phyloP scores from a whole-genome alignment of 2,797 vertebrate species.

The Tarsius wallacei region DNA sequence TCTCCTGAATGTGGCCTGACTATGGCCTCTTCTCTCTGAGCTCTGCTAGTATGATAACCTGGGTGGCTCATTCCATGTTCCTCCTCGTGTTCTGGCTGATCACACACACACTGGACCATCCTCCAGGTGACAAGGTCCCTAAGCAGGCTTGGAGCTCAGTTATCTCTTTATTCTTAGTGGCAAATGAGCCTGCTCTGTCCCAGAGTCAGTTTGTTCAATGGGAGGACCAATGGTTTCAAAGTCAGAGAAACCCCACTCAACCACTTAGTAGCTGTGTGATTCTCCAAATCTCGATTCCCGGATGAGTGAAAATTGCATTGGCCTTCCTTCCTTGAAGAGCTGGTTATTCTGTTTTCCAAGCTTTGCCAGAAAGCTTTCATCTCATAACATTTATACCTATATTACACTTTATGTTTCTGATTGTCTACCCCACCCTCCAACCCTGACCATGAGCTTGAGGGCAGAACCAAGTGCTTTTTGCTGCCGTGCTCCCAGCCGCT shows the following conservation, averaged over 20 bases:
- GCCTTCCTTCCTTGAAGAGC: neutral
- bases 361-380: neutral
- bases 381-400: neutral
- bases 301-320: neutral
- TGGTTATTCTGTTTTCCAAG: neutral
- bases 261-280: too few relatives aligned
- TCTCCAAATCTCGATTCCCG: neutral
- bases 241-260: neutral
- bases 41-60: neutral
- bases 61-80: neutral
- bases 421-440: rapidly evolving
- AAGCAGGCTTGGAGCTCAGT: neutral
- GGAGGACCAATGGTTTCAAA: neutral
- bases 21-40: neutral
- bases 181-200: neutral
- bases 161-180: neutral
- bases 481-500: neutral
- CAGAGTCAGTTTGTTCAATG: too few relatives aligned
- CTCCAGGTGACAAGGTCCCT: neutral
- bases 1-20: neutral
- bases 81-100: neutral
- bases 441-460: neutral
- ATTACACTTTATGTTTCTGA: neutral
- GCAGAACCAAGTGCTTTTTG: rapidly evolving
- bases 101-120: rapidly evolving